A percentile compares a stretch with the other conserved stretches of the same genome.
These are phyloP conservation scores for Trematomus loennbergii DNA, from an alignment of 2,113 vertebrate species.

Conservation along the genomic window DNA sequence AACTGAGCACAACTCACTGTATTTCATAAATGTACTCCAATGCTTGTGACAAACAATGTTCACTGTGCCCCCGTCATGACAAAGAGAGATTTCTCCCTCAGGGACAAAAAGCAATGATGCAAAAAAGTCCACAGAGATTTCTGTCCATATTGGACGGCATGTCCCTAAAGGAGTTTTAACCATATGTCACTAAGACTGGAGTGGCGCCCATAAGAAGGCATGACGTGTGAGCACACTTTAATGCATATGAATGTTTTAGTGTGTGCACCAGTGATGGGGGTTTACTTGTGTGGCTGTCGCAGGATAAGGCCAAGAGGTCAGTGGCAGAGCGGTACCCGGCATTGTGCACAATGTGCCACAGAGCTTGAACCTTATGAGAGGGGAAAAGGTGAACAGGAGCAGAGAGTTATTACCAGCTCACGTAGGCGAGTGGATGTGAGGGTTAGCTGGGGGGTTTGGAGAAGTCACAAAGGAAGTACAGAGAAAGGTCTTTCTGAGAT, in stretches of 20 bases:
- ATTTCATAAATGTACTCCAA: background rate
- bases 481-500: slow-evolving; percentile 16
- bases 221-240: background rate
- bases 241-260: slow-evolving; percentile 4
- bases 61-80: slow-evolving; percentile 5
- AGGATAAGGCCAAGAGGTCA: slow-evolving; percentile 37
- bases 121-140: slow-evolving; percentile 41
- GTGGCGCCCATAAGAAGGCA: slow-evolving; percentile 1
- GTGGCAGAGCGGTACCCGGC: slow-evolving; percentile 19
- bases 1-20: background rate
- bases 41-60: slow-evolving; percentile 9
- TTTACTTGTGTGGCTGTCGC: slow-evolving; percentile 2
- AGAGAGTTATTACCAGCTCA: slow-evolving; percentile 40
- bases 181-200: slow-evolving; percentile 20
- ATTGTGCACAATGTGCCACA: slow-evolving; percentile 20
- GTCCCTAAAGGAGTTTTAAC: slow-evolving; percentile 31
- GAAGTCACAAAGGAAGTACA: slow-evolving; percentile 16
- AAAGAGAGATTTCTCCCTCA: slow-evolving; percentile 27
- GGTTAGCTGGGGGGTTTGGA: slow-evolving; percentile 1
- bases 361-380: slow-evolving; percentile 54
- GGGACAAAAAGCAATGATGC: slow-evolving; percentile 44
- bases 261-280: background rate
- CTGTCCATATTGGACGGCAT: background rate
- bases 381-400: slow-evolving; percentile 65
- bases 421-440: slow-evolving; percentile 18